These are phyloP conservation scores for Hemiscyllium ocellatum DNA, from an alignment of 2,113 vertebrate genomes.

Conservation along the genomic window DNA sequence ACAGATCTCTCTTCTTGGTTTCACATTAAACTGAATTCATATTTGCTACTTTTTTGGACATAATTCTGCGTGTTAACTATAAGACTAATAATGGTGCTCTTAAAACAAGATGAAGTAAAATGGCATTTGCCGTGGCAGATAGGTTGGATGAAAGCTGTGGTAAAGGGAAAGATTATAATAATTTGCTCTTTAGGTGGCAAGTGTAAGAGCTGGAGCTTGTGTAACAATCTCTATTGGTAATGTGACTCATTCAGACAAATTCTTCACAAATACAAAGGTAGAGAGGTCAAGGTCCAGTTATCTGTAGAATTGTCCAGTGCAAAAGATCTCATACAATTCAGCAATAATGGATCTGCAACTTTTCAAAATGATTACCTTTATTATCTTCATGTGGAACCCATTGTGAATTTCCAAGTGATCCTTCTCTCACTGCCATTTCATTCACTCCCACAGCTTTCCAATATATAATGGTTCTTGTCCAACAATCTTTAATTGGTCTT, in stretches of 20 bases:
- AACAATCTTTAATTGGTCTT: not conserved
- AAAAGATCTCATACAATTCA: not conserved
- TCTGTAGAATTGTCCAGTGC: not conserved
- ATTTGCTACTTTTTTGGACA: not conserved
- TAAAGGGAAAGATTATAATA: not conserved
- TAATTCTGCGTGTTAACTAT: not conserved
- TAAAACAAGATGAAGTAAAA: not conserved
- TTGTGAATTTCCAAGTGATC: not conserved
- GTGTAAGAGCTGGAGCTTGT: not conserved
- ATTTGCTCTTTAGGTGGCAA: not conserved
- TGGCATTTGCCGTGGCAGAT: not conserved
- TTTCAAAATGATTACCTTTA: not conserved
- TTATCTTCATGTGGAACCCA: not conserved
- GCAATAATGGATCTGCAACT: not conserved
- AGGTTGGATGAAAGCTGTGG: too few relatives aligned
- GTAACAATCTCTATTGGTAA: constrained; percentile 17
- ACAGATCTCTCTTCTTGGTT: not conserved
- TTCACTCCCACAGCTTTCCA: not conserved
- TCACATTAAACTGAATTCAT: not conserved
- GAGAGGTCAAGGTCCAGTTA: not conserved
- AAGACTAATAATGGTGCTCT: not conserved
- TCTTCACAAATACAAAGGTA: not conserved
- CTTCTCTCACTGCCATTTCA: not conserved
- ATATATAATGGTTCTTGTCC: not conserved
- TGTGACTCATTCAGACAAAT: not conserved